Conservation (phyloP, 2,797 vertebrate species). For the Ctenopoma multispine region DNA sequence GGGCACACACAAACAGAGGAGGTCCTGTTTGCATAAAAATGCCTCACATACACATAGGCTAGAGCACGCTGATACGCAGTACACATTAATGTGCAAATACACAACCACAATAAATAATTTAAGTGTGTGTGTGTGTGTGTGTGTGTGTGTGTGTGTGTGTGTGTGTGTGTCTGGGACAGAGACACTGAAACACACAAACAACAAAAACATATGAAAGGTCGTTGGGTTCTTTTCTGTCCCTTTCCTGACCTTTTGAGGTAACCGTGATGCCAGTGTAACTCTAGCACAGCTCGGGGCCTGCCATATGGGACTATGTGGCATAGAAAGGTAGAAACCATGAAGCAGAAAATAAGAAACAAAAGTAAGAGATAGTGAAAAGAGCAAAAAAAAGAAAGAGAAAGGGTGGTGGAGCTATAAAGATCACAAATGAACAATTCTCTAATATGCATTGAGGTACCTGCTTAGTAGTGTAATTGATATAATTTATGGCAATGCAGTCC, state of each 20-base stretch:
- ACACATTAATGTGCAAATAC: slow-evolving; percentile 41
- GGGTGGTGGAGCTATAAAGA: not conserved
- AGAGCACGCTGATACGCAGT: slow-evolving; percentile 37
- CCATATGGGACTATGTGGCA: slow-evolving; percentile 68
- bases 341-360: slow-evolving; percentile 57
- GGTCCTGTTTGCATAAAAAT: slow-evolving; percentile 69
- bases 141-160: not conserved
- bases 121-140: not conserved
- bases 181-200: slow-evolving; percentile 18
- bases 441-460: not conserved
- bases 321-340: slow-evolving; percentile 68
- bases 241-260: slow-evolving; percentile 70
- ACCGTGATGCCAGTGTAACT: slow-evolving; percentile 70
- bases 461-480: not conserved
- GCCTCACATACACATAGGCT: slow-evolving; percentile 29
- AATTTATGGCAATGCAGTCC: not conserved
- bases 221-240: slow-evolving; percentile 63
- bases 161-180: slow-evolving; percentile 1
- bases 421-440: not conserved
- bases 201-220: slow-evolving; percentile 39
- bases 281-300: slow-evolving; percentile 64
- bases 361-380: slow-evolving; percentile 29
- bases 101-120: slow-evolving; percentile 40
- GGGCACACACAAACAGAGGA: slow-evolving; percentile 59
- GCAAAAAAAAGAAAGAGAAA: slow-evolving; percentile 9